Conservation (phyloP, 2,797 vertebrate genomes). For the Adelosebastes latens region DNA sequence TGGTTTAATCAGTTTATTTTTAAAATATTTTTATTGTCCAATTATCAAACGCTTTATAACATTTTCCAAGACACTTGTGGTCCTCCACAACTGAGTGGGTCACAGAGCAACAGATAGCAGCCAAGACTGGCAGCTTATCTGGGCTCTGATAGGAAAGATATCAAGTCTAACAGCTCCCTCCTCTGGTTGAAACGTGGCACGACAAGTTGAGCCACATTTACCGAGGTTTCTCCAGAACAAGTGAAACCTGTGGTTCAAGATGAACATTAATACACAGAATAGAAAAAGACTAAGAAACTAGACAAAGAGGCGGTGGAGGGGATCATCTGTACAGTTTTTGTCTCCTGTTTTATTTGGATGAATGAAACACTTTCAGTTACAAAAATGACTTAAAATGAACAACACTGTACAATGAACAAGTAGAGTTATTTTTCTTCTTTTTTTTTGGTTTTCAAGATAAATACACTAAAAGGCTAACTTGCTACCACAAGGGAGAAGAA, state of each 20-base stretch:
- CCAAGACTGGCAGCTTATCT: background rate
- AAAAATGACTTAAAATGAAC: slow-evolving; percentile 91
- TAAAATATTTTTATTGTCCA: background rate
- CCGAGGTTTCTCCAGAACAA: slow-evolving; percentile 14
- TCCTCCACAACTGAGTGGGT: background rate
- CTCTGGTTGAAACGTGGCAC: slow-evolving; percentile 18
- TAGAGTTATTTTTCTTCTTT: slow-evolving; percentile 80
- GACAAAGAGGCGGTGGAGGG: slow-evolving; percentile 30
- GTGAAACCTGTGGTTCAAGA: slow-evolving; percentile 41
- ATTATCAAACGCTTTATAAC: background rate
- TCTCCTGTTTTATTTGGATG: slow-evolving; percentile 88
- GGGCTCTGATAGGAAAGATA: background rate
- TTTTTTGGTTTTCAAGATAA: slow-evolving; percentile 84
- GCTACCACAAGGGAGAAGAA: slow-evolving; percentile 80
- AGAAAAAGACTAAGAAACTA: slow-evolving; percentile 24
- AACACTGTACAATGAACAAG: slow-evolving; percentile 90
- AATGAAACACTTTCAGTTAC: slow-evolving; percentile 91
- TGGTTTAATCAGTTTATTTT: background rate
- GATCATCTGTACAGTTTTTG: slow-evolving; percentile 79
- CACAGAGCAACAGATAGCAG: background rate
- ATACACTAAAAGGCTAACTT: slow-evolving; percentile 87
- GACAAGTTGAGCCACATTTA: background rate
- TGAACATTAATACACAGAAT: background rate
- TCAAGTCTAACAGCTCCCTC: slow-evolving; percentile 44
- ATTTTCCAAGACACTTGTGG: background rate